phyloP scores from a whole-genome alignment of 2,888 invertebrate species.

The Camptogramma bilineatum region DNA sequence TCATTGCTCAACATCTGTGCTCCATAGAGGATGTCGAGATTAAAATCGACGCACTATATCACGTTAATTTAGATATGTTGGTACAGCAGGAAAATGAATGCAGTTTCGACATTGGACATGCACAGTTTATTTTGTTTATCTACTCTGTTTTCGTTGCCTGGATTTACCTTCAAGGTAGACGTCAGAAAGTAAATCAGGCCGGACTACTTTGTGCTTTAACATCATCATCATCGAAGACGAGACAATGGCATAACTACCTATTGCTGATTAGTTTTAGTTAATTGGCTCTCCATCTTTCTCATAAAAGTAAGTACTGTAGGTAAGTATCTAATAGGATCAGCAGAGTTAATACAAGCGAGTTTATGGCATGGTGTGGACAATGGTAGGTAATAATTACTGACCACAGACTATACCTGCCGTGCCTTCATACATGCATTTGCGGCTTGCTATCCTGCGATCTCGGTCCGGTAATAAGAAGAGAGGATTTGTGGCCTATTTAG shows the following conservation, averaged over 20 bases:
- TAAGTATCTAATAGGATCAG: slow-evolving; percentile 52
- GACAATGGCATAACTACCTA: background rate
- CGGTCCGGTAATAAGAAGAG: background rate
- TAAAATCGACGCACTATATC: slow-evolving; percentile 33
- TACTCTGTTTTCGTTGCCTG: background rate
- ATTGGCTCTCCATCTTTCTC: slow-evolving; percentile 29
- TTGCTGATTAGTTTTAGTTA: slow-evolving; percentile 20
- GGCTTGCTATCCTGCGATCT: background rate
- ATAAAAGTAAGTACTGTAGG: slow-evolving; percentile 37
- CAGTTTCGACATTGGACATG: slow-evolving; percentile 21
- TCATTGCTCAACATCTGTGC: slow-evolving; percentile 51
- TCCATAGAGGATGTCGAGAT: slow-evolving; percentile 50
- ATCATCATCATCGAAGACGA: too few species aligned
- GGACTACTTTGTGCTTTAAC: too few species aligned
- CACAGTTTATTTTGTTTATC: background rate
- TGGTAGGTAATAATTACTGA: slow-evolving; percentile 42
- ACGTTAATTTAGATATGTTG: slow-evolving; percentile 21
- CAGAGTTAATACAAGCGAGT: slow-evolving; percentile 37
- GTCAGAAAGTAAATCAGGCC: too few species aligned
- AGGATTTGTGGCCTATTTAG: slow-evolving; percentile 2
- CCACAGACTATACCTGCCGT: slow-evolving; percentile 1
- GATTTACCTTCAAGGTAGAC: background rate
- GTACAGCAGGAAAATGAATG: slow-evolving; percentile 29
- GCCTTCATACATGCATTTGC: background rate
- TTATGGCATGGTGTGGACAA: slow-evolving; percentile 56